Conservation (phyloP, 2,797 vertebrate species). For the Chanos chanos region DNA sequence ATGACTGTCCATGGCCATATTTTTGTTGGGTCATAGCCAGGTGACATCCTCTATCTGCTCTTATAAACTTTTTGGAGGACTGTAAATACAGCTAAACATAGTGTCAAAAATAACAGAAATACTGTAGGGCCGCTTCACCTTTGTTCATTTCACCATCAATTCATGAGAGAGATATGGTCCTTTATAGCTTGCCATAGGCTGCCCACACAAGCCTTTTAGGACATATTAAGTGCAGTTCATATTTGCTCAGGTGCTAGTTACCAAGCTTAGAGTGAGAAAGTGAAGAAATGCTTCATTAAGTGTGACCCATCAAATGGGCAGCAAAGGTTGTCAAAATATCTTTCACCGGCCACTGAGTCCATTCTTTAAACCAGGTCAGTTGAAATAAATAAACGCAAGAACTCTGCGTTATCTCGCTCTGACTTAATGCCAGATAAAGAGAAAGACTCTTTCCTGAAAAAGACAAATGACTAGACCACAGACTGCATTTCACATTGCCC, state of each 20-base stretch:
- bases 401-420: slow-evolving; percentile 9
- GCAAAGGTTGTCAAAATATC: too few relatives aligned
- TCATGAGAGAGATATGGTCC: slow-evolving; percentile 9
- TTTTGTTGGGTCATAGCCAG: slow-evolving; percentile 61
- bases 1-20: slow-evolving; percentile 62
- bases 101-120: slow-evolving; percentile 43
- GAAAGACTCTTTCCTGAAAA: slow-evolving; percentile 13
- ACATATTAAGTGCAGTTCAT: slow-evolving; percentile 55
- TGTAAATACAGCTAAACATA: slow-evolving; percentile 46
- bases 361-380: too few relatives aligned
- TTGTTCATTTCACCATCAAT: slow-evolving; percentile 41
- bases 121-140: slow-evolving; percentile 39
- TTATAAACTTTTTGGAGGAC: slow-evolving; percentile 48
- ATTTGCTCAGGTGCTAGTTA: slow-evolving; percentile 64
- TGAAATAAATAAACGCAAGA: too few relatives aligned
- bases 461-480: background rate
- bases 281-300: slow-evolving; percentile 12
- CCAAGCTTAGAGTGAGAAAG: slow-evolving; percentile 39
- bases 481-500: slow-evolving; percentile 27
- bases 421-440: slow-evolving; percentile 4
- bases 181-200: slow-evolving; percentile 38
- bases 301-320: slow-evolving; percentile 12
- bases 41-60: slow-evolving; percentile 52
- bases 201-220: slow-evolving; percentile 61
- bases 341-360: too few relatives aligned